Conservation (phyloP, 2,797 vertebrate species). For the Bradypodion ventrale region DNA sequence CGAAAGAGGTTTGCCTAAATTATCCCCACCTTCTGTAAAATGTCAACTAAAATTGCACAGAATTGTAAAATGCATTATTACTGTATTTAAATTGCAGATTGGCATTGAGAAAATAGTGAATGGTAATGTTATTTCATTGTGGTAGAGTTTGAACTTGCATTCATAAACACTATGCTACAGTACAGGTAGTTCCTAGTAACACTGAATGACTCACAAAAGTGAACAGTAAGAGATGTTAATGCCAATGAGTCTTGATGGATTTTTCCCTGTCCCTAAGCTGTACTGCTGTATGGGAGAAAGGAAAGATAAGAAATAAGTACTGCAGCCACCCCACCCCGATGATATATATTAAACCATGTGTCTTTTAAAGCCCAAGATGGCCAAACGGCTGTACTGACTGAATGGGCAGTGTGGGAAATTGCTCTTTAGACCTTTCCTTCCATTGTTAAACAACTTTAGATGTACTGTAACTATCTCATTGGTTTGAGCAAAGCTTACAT, state of each 20-base stretch:
- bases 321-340: too few species aligned
- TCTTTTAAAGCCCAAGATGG: neutral
- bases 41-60: too few species aligned
- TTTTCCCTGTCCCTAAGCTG: conserved; percentile 22
- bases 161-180: neutral
- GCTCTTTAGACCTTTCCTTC: neutral
- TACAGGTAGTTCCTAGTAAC: conserved; percentile 45
- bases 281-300: neutral
- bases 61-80: too few species aligned
- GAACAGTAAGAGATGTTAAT: conserved; percentile 37
- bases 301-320: neutral
- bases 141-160: neutral
- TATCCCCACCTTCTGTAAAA: neutral
- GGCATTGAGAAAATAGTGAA: neutral
- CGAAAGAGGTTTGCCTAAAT: neutral
- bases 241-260: conserved; percentile 40
- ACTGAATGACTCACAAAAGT: neutral
- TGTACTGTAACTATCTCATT: neutral
- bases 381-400: neutral
- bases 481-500: neutral
- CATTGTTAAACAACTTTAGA: neutral
- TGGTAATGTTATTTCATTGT: neutral
- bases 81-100: neutral
- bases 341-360: neutral
- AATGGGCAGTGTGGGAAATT: neutral